phyloP scores from a whole-genome alignment of 1,140 invertebrate species.

The Papilio dardanus region DNA sequence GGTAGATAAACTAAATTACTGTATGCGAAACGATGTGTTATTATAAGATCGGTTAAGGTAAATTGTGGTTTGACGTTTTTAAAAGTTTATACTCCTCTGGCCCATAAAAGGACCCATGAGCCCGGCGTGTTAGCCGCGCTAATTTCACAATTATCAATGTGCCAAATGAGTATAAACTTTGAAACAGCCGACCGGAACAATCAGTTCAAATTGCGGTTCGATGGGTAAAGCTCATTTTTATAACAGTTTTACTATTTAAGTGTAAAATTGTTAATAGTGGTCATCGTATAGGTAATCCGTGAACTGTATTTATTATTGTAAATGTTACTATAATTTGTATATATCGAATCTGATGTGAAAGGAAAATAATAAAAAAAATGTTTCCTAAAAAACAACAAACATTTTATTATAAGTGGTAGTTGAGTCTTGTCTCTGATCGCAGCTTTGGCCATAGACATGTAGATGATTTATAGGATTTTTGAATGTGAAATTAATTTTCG shows the following conservation, averaged over 20 bases:
- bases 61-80: neutral
- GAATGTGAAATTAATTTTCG: conserved; percentile 41
- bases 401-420: conserved; percentile 67
- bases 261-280: conserved; percentile 64
- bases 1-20: conserved; percentile 63
- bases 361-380: conserved; percentile 76
- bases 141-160: neutral
- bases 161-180: neutral
- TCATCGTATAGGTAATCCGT: conserved; percentile 64
- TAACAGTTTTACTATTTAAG: conserved; percentile 72
- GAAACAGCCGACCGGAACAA: neutral
- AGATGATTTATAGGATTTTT: conserved; percentile 35
- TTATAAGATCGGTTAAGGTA: conserved; percentile 28
- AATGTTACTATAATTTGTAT: conserved; percentile 81
- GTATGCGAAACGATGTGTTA: conserved; percentile 36
- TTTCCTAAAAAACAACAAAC: conserved; percentile 79
- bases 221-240: conserved; percentile 70
- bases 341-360: conserved; percentile 79
- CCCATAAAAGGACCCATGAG: no score
- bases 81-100: conserved; percentile 5
- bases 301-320: conserved; percentile 76
- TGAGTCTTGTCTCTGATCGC: conserved; percentile 77
- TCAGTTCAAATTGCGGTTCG: conserved; percentile 41
- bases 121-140: no score
- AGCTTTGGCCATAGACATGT: conserved; percentile 40